Base-by-base conservation (phyloP, 2,888 invertebrate species). In the Epistrophe grossulariae region DNA sequence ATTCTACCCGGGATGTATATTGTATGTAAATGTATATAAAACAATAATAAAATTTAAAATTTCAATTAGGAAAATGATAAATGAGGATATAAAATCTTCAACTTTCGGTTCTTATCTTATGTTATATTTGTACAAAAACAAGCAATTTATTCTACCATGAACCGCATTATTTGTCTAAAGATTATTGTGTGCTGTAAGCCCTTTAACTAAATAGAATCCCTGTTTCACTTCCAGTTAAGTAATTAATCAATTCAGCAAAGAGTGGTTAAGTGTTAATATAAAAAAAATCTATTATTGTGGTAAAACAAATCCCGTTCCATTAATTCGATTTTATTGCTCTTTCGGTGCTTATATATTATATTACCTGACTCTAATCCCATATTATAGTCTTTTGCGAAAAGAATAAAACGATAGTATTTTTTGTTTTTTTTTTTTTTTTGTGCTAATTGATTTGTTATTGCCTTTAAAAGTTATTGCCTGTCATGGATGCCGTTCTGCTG, bases 361-460 rank as follows among this genome's bases (percentile, higher is more conserved):
- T 45, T 45, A 45, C 45, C 45, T 45, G n/a, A 8, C n/a, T n/a
- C n/a, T 45, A n/a, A 45, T 45, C n/a, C n/a, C 15, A 8, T n/a
- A 45, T 45, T 45, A 45, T n/a, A 45, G n/a, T 45, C 45, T 45
- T 45, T 45, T n/a, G 24, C 15, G 43, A n/a, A n/a, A 45, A 45
- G 45, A 45, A 45, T 8, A 45, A n/a, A 45, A n/a, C 8, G 8
- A 45, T 45, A n/a, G 45, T 45, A 45, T 45, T 45, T 45, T 45
- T n/a, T 45, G 45, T 45, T 45, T 45, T n/a, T 45, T n/a, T 43
- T 45, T 45, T 45, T n/a, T 45, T n/a, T 43, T 13, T n/a, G n/a
- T n/a, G n/a, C n/a, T 45, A 45, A 45, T 45, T 45, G 45, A 45
- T 45, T 79, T 79, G 79, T 64, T 62, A 72, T 72, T 79, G 71